A percentile compares a stretch with the other conserved stretches of the same genome.
Conservation (phyloP, 2,888 invertebrate genomes). For the Lamellibrachia satsuma region DNA sequence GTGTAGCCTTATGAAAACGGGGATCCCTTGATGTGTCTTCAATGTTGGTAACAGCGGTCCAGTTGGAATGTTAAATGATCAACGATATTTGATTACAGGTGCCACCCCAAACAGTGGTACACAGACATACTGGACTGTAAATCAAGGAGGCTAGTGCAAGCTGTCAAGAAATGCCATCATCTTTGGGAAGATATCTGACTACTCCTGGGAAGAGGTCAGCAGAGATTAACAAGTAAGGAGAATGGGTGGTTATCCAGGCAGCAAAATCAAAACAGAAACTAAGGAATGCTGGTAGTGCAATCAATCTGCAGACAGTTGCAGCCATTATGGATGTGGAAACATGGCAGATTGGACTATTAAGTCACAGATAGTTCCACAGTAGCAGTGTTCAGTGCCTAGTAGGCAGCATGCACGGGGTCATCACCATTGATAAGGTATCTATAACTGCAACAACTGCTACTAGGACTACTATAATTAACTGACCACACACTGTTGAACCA, state of each 20-base stretch:
- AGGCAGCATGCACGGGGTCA: background rate
- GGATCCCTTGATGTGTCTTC: too few relatives aligned
- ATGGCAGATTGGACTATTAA: background rate
- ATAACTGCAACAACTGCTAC: background rate
- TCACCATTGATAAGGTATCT: background rate
- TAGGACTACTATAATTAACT: background rate
- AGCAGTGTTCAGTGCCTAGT: background rate
- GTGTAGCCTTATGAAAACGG: too few relatives aligned
- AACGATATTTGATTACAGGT: background rate
- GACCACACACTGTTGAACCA: background rate
- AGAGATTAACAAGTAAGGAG: background rate
- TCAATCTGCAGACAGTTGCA: background rate
- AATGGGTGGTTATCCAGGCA: background rate
- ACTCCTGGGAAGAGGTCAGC: background rate
- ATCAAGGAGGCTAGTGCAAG: background rate
- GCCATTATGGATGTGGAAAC: background rate
- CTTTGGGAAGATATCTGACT: background rate
- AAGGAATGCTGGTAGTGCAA: background rate
- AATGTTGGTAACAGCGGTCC: background rate
- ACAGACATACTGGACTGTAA: background rate
- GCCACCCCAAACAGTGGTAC: background rate
- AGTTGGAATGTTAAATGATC: background rate
- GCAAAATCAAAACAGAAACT: background rate
- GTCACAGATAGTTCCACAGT: background rate
- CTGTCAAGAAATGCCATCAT: background rate